A percentile compares a stretch with the other conserved stretches of the same genome.
phyloP scores from a whole-genome alignment of 2,888 invertebrate genomes.

The Trypoxylon attenuatum region DNA sequence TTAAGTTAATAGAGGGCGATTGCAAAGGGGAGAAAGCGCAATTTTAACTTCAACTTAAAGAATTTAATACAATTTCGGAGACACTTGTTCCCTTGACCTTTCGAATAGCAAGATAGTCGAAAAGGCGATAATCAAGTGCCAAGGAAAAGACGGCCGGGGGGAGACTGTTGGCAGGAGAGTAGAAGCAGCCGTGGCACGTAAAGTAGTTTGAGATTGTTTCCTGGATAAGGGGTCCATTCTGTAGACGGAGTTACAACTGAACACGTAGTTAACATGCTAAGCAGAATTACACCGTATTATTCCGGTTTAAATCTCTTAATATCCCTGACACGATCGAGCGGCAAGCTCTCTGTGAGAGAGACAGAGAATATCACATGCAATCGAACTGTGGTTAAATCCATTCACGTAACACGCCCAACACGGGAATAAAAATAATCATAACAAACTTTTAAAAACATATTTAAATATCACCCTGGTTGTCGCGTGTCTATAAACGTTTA shows the following conservation, averaged over 20 bases:
- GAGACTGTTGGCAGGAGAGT: conserved; percentile 11
- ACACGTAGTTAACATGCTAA: conserved; percentile 59
- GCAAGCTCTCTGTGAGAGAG: not conserved
- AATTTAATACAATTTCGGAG: too few relatives aligned
- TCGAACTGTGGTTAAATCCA: too few relatives aligned
- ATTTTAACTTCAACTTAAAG: too few relatives aligned
- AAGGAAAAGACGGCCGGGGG: not conserved
- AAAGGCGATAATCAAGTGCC: not conserved
- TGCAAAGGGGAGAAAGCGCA: too few relatives aligned
- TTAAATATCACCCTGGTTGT: too few relatives aligned
- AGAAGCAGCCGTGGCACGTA: conserved; percentile 21
- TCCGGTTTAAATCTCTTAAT: conserved; percentile 52
- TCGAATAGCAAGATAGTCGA: not conserved
- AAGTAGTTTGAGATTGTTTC: conserved; percentile 56
- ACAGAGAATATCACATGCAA: too few relatives aligned
- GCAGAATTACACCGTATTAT: conserved; percentile 57
- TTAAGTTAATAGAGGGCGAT: too few relatives aligned
- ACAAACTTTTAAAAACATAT: too few relatives aligned
- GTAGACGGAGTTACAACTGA: conserved; percentile 51
- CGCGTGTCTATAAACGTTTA: too few relatives aligned
- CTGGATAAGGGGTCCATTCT: conserved; percentile 45
- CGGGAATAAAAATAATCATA: too few relatives aligned
- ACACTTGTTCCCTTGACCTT: not conserved
- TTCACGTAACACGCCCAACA: too few relatives aligned
- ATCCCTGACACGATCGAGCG: conserved; percentile 16